Percentiles rank a stretch among this genome's conserved stretches.
These are phyloP conservation scores for Nothobranchius furzeri DNA, from an alignment of 2,113 vertebrate species.

Conservation along the genomic window DNA sequence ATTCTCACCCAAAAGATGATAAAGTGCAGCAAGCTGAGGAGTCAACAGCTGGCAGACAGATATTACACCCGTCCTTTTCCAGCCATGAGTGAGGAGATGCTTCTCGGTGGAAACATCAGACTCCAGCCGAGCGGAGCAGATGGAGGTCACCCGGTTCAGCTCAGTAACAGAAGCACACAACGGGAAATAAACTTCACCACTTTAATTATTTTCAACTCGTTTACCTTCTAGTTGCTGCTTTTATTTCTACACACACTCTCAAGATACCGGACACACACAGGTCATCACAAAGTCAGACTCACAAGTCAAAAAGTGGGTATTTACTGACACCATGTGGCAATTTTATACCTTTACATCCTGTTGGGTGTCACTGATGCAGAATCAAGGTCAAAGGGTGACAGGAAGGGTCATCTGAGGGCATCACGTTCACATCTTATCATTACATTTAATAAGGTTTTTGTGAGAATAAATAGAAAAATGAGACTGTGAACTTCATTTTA, in stretches of 20 bases:
- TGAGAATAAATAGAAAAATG: too few species aligned
- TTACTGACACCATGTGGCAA: slow-evolving; percentile 43
- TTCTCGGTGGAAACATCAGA: neutral
- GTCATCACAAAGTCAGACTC: too few species aligned
- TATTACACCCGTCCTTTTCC: slow-evolving; percentile 37
- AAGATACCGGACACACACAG: neutral
- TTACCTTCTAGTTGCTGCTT: neutral
- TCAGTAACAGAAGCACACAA: neutral
- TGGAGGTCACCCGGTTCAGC: neutral
- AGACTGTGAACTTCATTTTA: too few species aligned
- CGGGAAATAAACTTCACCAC: neutral
- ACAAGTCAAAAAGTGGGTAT: neutral
- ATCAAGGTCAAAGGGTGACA: too few species aligned
- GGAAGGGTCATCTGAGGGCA: too few species aligned
- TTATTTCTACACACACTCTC: neutral
- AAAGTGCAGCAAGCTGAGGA: slow-evolving; percentile 23
- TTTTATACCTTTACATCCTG: neutral
- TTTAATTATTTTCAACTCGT: neutral
- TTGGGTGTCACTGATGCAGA: too few species aligned
- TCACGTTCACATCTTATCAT: too few species aligned
- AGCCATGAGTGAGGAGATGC: slow-evolving; percentile 4
- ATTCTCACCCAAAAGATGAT: slow-evolving; percentile 14
- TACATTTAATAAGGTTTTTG: too few species aligned
- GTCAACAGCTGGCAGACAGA: slow-evolving; percentile 38
- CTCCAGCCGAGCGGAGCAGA: neutral